These are phyloP conservation scores for Crenichthys baileyi DNA, from an alignment of 2,797 vertebrate genomes.

Conservation along the genomic window DNA sequence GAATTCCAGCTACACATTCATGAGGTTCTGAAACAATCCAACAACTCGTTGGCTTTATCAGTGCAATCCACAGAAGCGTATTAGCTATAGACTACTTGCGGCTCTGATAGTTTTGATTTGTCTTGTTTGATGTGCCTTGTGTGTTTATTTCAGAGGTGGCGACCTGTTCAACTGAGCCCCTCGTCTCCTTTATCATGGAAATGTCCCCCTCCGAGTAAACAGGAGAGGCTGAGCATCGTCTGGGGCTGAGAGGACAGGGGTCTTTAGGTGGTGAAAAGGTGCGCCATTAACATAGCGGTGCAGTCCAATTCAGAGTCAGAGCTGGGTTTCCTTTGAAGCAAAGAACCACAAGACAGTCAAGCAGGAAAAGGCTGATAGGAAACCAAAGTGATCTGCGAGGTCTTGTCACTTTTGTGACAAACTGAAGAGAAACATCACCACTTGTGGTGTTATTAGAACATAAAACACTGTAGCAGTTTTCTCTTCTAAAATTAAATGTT, in stretches of 20 bases:
- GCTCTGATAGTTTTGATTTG: conserved; percentile 63
- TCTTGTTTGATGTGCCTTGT: conserved; percentile 57
- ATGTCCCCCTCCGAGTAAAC: conserved; percentile 32
- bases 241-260: conserved; percentile 40
- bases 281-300: conserved; percentile 44
- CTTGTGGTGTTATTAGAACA: neutral
- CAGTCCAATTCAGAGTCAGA: conserved; percentile 28
- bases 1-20: conserved; percentile 38
- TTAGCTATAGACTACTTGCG: conserved; percentile 57
- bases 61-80: conserved; percentile 42
- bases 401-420: conserved; percentile 6
- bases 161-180: conserved; percentile 46
- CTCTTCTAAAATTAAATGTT: neutral
- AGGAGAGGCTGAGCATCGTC: conserved; percentile 55
- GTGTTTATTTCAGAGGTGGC: conserved; percentile 64
- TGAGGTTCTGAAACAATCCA: conserved; percentile 44
- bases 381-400: conserved; percentile 2
- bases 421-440: neutral
- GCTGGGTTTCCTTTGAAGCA: conserved; percentile 51
- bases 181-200: conserved; percentile 71
- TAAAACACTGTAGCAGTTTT: neutral
- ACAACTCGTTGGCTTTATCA: conserved; percentile 46
- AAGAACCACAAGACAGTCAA: conserved; percentile 2
- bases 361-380: conserved; percentile 20
- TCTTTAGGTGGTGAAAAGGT: conserved; percentile 35